Evolutionary conservation across 92 coral and sea anemone species (phyloP), one percentile per base, ranked within the genome.

Genomic region (Galaxea fascicularis): DNA sequence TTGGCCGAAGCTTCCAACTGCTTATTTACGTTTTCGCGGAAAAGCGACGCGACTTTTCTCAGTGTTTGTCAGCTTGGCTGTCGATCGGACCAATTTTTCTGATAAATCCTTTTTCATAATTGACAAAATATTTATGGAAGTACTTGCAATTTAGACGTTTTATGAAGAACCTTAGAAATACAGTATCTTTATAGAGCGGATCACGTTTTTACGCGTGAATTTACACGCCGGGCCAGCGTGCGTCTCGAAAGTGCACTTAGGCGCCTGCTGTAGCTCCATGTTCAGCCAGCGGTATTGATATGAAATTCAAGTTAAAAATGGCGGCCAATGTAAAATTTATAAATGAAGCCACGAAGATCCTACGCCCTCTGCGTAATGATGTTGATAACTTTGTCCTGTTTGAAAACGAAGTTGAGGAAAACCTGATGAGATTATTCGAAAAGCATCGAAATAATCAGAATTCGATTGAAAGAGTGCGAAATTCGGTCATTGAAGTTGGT

Each of bases 401-500:
- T 39, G 70, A 59, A 59, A 59, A 25, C 0, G 81, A 76, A 59
- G 81, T 76, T 31, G 81, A 60, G 70, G 56, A 76, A 76, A 10
- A 8, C 18, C 4, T 76, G 28, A 6, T n/a, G 26, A 16, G 12
- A 10, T 65, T 54, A 21, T 83, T 83, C 27, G 60, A 83, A 14
- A 70, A 58, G 51, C 71, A 77, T 53, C 28, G 76, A 62, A 76
- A n/a, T 39, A 20, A 74, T 46, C 89, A 76, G 20, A 45, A 71
- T 77, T 24, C 75, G 30, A 77, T 73, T 31, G 69, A 77, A 76
- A 75, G 78, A 54, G 44, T n/a, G 65, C 77, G 46, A 76, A 77
- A n/a, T n/a, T n/a, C n/a, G n/a, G n/a, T n/a, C n/a, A n/a, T n/a
- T n/a, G n/a, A n/a, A n/a, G n/a, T n/a, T n/a, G n/a, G n/a, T n/a